Percentiles rank a stretch among this genome's conserved stretches.
These are phyloP conservation scores for Tetramorium simillimum DNA, from an alignment of 1,140 invertebrate genomes.

Conservation along the genomic window DNA sequence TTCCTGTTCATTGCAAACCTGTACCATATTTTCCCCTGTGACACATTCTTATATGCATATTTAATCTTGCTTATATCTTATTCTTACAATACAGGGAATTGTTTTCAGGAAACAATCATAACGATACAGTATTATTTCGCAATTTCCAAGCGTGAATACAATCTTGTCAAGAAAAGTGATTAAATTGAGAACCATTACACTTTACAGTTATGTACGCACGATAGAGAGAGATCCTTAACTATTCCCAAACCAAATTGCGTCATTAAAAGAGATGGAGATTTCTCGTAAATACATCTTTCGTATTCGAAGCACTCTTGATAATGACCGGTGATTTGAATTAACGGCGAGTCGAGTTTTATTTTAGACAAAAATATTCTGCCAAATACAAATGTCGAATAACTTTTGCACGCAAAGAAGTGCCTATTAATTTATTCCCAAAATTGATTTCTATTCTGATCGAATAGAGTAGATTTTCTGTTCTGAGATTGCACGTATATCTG, in stretches of 20 bases:
- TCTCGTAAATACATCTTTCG: conserved; percentile 11
- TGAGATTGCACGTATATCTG: background rate
- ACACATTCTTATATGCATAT: background rate
- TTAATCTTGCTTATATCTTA: too few species aligned
- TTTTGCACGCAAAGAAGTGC: background rate
- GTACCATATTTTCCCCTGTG: background rate
- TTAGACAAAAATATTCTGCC: background rate
- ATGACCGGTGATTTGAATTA: conserved; percentile 41
- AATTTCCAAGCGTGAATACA: background rate
- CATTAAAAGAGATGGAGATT: conserved; percentile 21
- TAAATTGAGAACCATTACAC: background rate
- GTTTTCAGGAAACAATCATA: background rate
- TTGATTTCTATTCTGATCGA: conserved; percentile 23
- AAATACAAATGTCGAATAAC: conserved; percentile 39
- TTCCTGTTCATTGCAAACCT: background rate
- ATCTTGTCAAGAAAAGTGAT: background rate
- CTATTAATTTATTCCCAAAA: conserved; percentile 30
- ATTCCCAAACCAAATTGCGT: conserved; percentile 10
- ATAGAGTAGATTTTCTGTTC: background rate
- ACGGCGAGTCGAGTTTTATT: conserved; percentile 10
- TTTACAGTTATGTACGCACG: conserved; percentile 7
- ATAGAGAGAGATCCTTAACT: conserved; percentile 27
- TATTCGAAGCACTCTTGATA: conserved; percentile 21
- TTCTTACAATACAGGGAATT: too few species aligned
- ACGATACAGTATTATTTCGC: background rate